Percentiles rank a stretch among this genome's conserved stretches.
Conservation (phyloP, 2,113 vertebrate species). For the Paratilapia polleni region DNA sequence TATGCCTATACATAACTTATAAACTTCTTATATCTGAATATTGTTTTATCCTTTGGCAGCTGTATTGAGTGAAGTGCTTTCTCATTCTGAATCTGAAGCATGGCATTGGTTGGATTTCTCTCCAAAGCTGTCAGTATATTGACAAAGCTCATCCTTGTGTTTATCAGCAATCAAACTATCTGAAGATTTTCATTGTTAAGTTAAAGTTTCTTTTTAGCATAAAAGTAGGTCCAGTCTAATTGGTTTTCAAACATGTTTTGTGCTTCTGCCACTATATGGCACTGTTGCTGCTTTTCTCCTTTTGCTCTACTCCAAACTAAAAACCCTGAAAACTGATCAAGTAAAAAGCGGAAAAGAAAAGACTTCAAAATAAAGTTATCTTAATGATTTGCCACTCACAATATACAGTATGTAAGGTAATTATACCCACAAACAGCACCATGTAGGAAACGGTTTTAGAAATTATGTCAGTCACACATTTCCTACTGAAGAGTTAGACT, state of each 20-base stretch:
- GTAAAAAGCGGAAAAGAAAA: background rate
- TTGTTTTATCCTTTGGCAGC: background rate
- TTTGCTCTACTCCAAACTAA: background rate
- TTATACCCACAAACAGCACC: accelerated
- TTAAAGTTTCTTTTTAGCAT: too few relatives aligned
- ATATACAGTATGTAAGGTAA: background rate
- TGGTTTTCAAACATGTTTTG: background rate
- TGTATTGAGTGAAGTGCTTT: background rate
- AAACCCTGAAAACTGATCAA: background rate
- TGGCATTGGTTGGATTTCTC: background rate
- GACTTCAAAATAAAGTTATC: background rate
- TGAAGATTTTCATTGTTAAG: too few relatives aligned
- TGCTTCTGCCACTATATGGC: background rate
- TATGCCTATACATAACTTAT: too few relatives aligned
- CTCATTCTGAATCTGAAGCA: background rate
- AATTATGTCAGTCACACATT: background rate
- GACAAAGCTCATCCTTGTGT: too few relatives aligned
- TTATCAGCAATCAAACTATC: too few relatives aligned
- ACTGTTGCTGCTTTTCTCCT: background rate
- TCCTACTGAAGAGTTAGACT: background rate
- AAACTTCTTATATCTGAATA: too few relatives aligned
- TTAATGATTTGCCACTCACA: accelerated
- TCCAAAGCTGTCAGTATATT: too few relatives aligned
- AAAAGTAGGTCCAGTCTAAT: too few relatives aligned
- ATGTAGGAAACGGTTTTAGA: background rate